Percentiles rank a stretch among this genome's conserved stretches.
phyloP scores from a whole-genome alignment of 2,113 vertebrate genomes.

The Australoheros scitulus region DNA sequence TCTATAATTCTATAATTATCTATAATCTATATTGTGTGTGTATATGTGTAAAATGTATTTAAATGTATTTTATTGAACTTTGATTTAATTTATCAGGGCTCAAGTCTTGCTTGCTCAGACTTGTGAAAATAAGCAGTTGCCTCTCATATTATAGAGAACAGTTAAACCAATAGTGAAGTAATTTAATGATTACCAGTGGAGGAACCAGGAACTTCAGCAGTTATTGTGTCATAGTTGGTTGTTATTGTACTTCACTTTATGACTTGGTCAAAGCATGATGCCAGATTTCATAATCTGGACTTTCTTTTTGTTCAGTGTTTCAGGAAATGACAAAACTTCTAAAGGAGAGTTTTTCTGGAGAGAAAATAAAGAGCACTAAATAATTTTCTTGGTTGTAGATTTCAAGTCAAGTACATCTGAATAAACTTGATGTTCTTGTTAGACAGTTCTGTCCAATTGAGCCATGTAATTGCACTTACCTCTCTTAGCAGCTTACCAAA shows the following conservation, averaged over 20 bases:
- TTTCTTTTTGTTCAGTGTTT: not conserved
- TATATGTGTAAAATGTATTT: not conserved
- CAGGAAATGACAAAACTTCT: conserved; percentile 1
- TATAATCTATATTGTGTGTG: not conserved
- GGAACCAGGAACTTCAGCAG: not conserved
- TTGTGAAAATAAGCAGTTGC: not conserved
- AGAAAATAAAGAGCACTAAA: not conserved
- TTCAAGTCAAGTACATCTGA: not conserved
- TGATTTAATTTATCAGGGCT: not conserved
- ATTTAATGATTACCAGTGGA: conserved; percentile 25
- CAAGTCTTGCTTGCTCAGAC: not conserved
- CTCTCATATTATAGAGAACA: not conserved
- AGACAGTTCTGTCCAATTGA: not conserved
- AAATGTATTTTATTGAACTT: not conserved
- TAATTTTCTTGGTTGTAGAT: not conserved
- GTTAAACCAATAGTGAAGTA: not conserved
- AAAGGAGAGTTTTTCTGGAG: not conserved
- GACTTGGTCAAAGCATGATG: not conserved
- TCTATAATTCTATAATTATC: not conserved
- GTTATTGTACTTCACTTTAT: conserved; percentile 17
- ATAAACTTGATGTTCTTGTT: not conserved
- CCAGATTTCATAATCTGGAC: not conserved
- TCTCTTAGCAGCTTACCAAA: not conserved
- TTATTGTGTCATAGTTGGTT: conserved; percentile 4
- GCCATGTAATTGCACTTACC: not conserved